A percentile compares a stretch with the other conserved stretches of the same genome.
Conservation (phyloP, 2,113 vertebrate genomes). For the Platysteira castanea region DNA sequence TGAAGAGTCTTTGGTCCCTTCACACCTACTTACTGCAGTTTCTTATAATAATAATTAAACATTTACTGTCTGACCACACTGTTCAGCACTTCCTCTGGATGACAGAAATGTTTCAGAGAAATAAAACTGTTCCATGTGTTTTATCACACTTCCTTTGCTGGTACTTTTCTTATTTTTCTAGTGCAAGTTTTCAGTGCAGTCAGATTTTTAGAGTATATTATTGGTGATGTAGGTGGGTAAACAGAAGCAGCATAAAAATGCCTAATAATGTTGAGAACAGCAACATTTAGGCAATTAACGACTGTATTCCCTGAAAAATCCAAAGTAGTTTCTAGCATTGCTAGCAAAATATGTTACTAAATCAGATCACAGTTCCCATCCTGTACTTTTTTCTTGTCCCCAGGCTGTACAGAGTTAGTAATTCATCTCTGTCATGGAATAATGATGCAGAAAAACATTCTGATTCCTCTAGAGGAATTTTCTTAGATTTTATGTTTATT, state of each 20-base stretch:
- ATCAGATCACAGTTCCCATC: background rate
- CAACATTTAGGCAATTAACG: background rate
- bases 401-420: background rate
- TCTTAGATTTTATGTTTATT: background rate
- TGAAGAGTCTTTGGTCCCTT: background rate
- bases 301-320: background rate
- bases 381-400: background rate
- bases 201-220: background rate
- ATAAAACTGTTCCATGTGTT: background rate
- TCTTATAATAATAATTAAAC: background rate
- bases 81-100: background rate
- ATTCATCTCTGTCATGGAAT: background rate
- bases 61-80: background rate
- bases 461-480: background rate
- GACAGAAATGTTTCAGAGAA: background rate
- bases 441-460: background rate
- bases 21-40: background rate
- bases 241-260: background rate
- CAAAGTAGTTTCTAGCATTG: background rate
- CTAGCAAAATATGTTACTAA: background rate
- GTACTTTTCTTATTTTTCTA: background rate
- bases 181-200: background rate
- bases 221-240: background rate
- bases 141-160: background rate
- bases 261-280: background rate